phyloP scores from a whole-genome alignment of 2,888 invertebrate genomes.

The Micoletzkya japonica region DNA sequence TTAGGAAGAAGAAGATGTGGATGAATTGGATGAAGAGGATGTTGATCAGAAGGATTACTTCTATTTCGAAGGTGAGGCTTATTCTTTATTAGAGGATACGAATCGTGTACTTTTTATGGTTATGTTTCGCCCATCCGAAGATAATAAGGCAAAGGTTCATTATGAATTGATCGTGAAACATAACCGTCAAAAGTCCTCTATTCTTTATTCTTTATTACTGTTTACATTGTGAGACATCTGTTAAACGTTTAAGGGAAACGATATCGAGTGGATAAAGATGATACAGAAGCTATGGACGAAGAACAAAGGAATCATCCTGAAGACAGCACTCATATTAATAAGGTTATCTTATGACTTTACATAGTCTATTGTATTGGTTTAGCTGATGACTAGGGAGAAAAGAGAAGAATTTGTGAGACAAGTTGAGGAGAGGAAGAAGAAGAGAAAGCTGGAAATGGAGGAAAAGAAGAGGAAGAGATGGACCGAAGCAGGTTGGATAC shows the following conservation, averaged over 20 bases:
- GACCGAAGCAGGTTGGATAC: constrained; percentile 1
- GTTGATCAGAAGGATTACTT: constrained; percentile 31
- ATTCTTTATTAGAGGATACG: no score
- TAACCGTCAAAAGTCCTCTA: no score
- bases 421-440: constrained; percentile 3
- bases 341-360: neutral
- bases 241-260: constrained; percentile 3
- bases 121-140: neutral
- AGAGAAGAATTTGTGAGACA: neutral
- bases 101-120: no score
- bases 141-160: neutral
- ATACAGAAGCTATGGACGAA: constrained; percentile 8
- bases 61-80: constrained; percentile 24
- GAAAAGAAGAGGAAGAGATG: constrained; percentile 17
- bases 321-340: neutral
- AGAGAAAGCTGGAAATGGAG: constrained; percentile 1
- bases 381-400: constrained; percentile 11
- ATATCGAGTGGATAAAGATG: constrained; percentile 16
- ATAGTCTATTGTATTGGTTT: neutral
- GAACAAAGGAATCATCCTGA: neutral
- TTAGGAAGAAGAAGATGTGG: neutral
- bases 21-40: constrained; percentile 29
- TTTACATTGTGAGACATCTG: neutral
- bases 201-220: no score
- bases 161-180: no score